Evolutionary conservation across 1,140 invertebrate species (phyloP), one percentile per base, ranked within the genome.

Genomic region (Hermetia illucens): DNA sequence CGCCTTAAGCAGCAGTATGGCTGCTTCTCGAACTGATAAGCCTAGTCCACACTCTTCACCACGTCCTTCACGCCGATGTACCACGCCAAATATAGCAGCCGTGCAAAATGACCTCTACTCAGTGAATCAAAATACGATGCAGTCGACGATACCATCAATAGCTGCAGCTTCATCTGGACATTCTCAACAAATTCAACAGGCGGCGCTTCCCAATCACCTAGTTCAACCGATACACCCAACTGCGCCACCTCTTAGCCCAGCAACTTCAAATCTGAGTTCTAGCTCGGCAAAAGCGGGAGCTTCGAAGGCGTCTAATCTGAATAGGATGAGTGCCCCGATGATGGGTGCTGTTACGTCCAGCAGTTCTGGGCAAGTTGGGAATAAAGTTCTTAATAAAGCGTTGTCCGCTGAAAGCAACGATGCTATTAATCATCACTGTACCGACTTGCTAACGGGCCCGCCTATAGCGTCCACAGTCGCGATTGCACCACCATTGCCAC

Each of bases 401-500:
- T 16, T 20, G 16, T 37, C 35, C 6, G 15, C 20, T 10, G 49
- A 49, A 20, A 42, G 19, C 29, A 51, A 27, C 33, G 21, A 25
- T 42, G 16, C 19, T 32, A 9, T 6, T 12, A 20, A 13, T 31
- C 6, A 9, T 32, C 5, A 6, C 5, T 32, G 6, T 13, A 5
- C 24, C n/a, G 25, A 29, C 8, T 18, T 17, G 31, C 10, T 30
- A 18, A 30, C 29, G 15, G 21, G 4, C 12, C 16, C 5, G 31
- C 15, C 15, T 13, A 36, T 17, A 19, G 21, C 20, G n/a, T n/a
- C 19, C 4, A 18, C 33, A 16, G n/a, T 37, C 16, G 22, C 34
- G 8, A n/a, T n/a, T n/a, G 57, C 58, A 19, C 58, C 58, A 1
- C 58, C 58, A 1, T 41, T 82, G 21, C 75, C 76, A 36, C 77